Base-by-base conservation (phyloP, 2,888 invertebrate species). In the Cephus pulcher region DNA sequence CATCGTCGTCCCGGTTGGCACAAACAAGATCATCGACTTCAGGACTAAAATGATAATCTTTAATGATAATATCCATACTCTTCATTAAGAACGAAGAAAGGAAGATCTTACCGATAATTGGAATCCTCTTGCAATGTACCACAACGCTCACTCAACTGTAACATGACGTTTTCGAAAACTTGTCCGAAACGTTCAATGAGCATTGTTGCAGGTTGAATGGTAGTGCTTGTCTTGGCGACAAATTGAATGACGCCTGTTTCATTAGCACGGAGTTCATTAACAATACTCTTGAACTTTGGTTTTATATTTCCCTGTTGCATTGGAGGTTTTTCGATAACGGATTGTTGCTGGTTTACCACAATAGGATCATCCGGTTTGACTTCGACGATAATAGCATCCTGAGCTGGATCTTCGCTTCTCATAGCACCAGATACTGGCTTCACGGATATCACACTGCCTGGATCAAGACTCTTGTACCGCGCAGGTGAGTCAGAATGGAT, bases 11-110 rank as follows among this genome's bases (percentile, higher is more conserved):
- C 34, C 82, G 80, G 68, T 84, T 79, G 3, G 87, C 89, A 71
- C 87, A 87, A 69, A 91, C 79, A 11, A 88, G 79, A 23, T 89
- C 89, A 6, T 85, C 86, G 12, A 87, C 12, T 11, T 81, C 76
- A 9, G 88, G 86, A 11, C 85, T 88, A 73, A 69, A 85, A 78
- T 71, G 35, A 35, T 34, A 68, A 37, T 56, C 23, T 56, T 9
- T 23, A 9, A 56, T 56, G 3, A 71, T 23, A 34, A 32, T 12
- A 34, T 71, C 4, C 34, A 9, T 23, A 32, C 71, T 33, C 34
- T 11, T 71, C 12, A 0, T 71, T 33, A 33, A 33, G 12, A 71
- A 30, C 32, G 2, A 23, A 23, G 6, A 9, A 56, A 23, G 6
- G 9, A 56, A 23, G 23, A 56, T 56, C 56, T 23, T 23, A 56